A percentile compares a stretch with the other conserved stretches of the same genome.
Conservation (phyloP, 2,888 invertebrate genomes). For the Antheraea yamamai region DNA sequence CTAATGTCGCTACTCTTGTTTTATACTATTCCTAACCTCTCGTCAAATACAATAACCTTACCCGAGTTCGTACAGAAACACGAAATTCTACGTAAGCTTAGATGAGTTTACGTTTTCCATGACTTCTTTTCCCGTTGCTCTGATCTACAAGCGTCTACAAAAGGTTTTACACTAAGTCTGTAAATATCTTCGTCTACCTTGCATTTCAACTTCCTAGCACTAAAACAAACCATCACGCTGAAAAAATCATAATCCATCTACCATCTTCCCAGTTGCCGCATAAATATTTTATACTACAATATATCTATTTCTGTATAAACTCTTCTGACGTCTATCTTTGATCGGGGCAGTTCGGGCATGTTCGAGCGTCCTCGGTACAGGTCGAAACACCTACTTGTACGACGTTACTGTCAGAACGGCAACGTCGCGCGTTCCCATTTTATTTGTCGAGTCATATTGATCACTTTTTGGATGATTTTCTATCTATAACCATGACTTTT, state of each 20-base stretch:
- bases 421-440: slow-evolving; percentile 61
- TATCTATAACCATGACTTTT: background rate
- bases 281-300: slow-evolving; percentile 16
- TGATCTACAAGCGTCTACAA: background rate
- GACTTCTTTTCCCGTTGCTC: background rate
- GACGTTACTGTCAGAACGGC: slow-evolving; percentile 49
- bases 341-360: slow-evolving; percentile 13
- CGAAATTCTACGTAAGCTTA: background rate
- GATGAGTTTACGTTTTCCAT: background rate
- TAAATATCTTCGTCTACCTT: background rate
- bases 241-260: slow-evolving; percentile 28
- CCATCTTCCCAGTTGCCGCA: slow-evolving; percentile 32
- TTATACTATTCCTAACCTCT: background rate
- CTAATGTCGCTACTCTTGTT: background rate
- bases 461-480: slow-evolving; percentile 20
- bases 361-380: slow-evolving; percentile 40
- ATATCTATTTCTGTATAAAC: slow-evolving; percentile 42
- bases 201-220: background rate
- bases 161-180: too few species aligned
- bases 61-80: background rate
- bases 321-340: slow-evolving; percentile 46
- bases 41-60: background rate
- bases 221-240: background rate
- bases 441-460: slow-evolving; percentile 24
- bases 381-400: slow-evolving; percentile 54